Base-by-base conservation (phyloP, 2,113 vertebrate species). In the Pseudopodoces humilis region DNA sequence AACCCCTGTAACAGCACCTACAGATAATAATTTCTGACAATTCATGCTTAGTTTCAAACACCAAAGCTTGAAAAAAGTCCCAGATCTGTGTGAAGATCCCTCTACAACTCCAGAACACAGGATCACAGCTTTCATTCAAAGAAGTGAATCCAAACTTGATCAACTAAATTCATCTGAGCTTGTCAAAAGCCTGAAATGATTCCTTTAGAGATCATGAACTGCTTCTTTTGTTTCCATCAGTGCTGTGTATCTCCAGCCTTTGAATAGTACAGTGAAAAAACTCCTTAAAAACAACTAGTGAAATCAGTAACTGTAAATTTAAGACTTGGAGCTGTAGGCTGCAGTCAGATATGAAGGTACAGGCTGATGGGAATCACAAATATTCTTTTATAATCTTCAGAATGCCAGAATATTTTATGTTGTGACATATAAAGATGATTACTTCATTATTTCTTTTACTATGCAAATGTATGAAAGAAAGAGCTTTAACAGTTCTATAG, bases 1-100 rank as follows among this genome's bases (percentile, higher is more conserved):
- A 12, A 10, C 0, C 9, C 1, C 7, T 9, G 0, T 59, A 88
- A 80, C 4, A 33, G 12, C 28, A 64, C 27, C 30, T 67, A 65
- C 12, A 70, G 64, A 59, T 15, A 75, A 41, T 22, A 31, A 58
- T 35, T 74, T 33, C 47, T 71, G 47, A 87, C 30, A 75, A 59
- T 9, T 70, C 28, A 37, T 53, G 13, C 20, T 58, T 50, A 63
- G 59, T 18, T 67, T 80, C 56, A 46, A 83, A 80, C 37, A 81
- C 4, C 17, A 86, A 67, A 86, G 20, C 27, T 74, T 89, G n/a
- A 63, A 86, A 89, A 84, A 2, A n/a, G 23, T 24, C 19, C 17
- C 56, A 81, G 31, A 14, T 35, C 31, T 64, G 20, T 53, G 25
- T 71, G 35, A 74, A 81, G 12, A 27, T 74, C 21, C 17, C 25